Evolutionary conservation across 2,113 vertebrate genomes (phyloP).

Genomic region (Aegypius monachus): DNA sequence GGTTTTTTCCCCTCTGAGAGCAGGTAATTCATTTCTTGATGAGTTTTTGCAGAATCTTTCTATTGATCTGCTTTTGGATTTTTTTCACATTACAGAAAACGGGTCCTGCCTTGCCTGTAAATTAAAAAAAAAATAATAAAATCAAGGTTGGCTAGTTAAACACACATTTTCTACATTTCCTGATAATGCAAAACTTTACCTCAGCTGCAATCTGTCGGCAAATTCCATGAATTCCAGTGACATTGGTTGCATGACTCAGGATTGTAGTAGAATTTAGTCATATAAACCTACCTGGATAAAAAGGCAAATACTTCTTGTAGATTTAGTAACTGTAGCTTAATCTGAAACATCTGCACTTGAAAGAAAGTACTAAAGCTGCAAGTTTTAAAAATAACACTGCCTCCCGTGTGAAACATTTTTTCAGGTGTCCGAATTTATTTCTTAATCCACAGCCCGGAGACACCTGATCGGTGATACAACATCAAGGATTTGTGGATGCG

Average conservation of each 20-base stretch:
- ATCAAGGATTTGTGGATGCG: not conserved
- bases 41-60: not conserved
- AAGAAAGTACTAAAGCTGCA: not conserved
- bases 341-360: not conserved
- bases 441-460: not conserved
- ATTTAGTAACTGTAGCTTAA: not conserved
- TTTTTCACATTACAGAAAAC: slow-evolving; percentile 74
- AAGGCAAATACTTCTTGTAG: not conserved
- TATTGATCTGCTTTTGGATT: slow-evolving; percentile 43
- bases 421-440: not conserved
- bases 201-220: not conserved
- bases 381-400: not conserved
- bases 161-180: not conserved
- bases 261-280: not conserved
- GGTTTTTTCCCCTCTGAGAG: slow-evolving; percentile 43
- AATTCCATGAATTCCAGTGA: not conserved
- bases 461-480: not conserved
- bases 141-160: not conserved
- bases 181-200: not conserved
- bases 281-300: not conserved
- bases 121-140: not conserved
- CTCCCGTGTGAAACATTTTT: not conserved
- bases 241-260: not conserved
- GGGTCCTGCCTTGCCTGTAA: slow-evolving; percentile 74
- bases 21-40: slow-evolving; percentile 63